Conservation (phyloP, 2,113 vertebrate genomes). For the Nansenia antarctica region DNA sequence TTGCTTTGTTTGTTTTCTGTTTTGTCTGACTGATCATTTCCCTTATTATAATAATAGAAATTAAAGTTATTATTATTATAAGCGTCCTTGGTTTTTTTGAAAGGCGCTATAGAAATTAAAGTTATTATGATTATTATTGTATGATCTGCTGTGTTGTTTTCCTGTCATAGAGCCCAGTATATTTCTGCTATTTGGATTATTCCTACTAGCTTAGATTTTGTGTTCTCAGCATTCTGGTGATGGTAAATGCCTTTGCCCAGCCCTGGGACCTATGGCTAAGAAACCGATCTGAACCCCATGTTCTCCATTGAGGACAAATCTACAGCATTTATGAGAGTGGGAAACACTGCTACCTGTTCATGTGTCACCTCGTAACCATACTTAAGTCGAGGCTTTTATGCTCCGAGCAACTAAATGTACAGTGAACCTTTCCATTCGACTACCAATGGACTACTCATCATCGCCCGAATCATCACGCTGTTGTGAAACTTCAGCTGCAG, state of each 20-base stretch:
- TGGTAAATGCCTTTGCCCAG: neutral
- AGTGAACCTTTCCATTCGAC: conserved; percentile 1
- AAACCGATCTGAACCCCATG: neutral
- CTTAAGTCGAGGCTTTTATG: neutral
- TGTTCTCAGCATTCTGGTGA: conserved; percentile 5
- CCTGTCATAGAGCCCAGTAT: neutral
- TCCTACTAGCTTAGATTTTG: neutral
- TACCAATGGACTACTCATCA: neutral
- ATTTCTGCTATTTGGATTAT: neutral
- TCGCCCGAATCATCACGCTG: neutral
- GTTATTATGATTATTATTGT: no score
- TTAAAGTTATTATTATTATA: no score
- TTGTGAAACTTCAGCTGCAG: neutral
- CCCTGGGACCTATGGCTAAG: neutral
- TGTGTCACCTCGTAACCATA: neutral
- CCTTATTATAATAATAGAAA: no score
- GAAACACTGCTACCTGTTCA: neutral
- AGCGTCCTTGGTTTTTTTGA: no score
- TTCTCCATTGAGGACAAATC: neutral
- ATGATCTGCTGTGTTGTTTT: no score
- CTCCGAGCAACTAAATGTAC: neutral
- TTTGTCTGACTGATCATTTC: no score
- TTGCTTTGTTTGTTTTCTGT: no score
- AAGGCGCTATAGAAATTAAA: no score
- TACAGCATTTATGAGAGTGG: neutral